Conservation (phyloP, 2,797 vertebrate genomes). For the Diplodus puntazzo region DNA sequence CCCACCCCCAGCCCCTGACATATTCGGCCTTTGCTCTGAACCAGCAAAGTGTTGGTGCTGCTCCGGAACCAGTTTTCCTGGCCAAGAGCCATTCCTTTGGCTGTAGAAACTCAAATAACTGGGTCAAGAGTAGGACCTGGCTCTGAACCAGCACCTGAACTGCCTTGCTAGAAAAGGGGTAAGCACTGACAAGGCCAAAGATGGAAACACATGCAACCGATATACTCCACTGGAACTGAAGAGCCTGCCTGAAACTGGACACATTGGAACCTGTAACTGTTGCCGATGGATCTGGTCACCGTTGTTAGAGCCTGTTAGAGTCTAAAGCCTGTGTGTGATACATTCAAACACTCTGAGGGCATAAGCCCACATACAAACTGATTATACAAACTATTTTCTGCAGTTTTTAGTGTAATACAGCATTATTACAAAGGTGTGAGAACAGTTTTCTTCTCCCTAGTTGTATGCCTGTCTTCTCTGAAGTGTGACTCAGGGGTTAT, state of each 20-base stretch:
- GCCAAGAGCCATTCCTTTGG: no score
- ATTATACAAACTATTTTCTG: slow-evolving; percentile 38
- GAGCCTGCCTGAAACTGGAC: slow-evolving; percentile 10
- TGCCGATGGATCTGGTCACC: slow-evolving; percentile 12
- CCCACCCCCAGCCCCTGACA: no score
- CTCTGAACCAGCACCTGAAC: background rate
- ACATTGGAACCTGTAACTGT: background rate
- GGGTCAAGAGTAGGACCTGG: background rate
- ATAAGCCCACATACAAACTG: slow-evolving; percentile 26
- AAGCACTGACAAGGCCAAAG: background rate
- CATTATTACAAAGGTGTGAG: slow-evolving; percentile 63
- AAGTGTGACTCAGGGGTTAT: slow-evolving; percentile 97
- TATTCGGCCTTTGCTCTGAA: no score
- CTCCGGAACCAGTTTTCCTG: no score
- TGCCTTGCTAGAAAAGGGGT: no score
- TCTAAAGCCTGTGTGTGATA: slow-evolving; percentile 46
- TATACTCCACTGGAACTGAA: slow-evolving; percentile 11
- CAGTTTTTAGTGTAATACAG: slow-evolving; percentile 60
- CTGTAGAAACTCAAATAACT: no score
- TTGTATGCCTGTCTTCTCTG: slow-evolving; percentile 89
- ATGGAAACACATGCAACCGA: background rate
- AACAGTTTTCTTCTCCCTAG: slow-evolving; percentile 61
- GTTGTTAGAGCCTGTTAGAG: slow-evolving; percentile 41
- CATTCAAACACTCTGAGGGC: slow-evolving; percentile 17
- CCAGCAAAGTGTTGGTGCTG: no score